Percentiles rank a stretch among this genome's conserved stretches.
phyloP scores from a whole-genome alignment of 2,113 vertebrate genomes.

The Lutjanus erythropterus region DNA sequence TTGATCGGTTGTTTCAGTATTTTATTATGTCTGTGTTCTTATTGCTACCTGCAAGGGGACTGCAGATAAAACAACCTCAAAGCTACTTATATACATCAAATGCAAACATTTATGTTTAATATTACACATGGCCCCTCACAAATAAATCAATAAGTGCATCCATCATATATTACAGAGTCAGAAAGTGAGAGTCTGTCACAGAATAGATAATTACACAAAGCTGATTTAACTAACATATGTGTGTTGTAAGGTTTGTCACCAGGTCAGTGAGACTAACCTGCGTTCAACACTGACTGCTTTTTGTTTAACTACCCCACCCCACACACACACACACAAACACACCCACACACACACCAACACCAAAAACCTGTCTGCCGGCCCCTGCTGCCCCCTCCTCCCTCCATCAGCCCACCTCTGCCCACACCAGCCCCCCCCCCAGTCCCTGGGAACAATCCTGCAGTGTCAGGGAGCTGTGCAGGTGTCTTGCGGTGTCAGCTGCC shows the following conservation, averaged over 20 bases:
- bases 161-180: too few species aligned
- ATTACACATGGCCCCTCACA: background rate
- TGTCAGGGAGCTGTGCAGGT: slow-evolving; percentile 88
- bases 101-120: background rate
- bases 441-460: slow-evolving; percentile 86
- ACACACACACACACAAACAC: background rate
- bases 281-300: background rate
- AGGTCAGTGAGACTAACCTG: background rate
- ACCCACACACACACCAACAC: slow-evolving; percentile 18
- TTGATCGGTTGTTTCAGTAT: background rate
- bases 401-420: slow-evolving; percentile 15
- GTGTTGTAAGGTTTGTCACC: slow-evolving; percentile 3
- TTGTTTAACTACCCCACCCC: background rate
- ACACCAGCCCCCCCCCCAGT: slow-evolving; percentile 10
- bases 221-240: background rate
- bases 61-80: background rate
- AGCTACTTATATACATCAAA: background rate
- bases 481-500: slow-evolving; percentile 86
- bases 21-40: background rate
- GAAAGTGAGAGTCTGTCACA: background rate
- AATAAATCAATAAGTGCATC: background rate
- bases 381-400: background rate
- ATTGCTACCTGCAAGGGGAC: background rate
- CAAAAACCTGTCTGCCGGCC: slow-evolving; percentile 24
- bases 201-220: background rate